Percentiles rank a stretch among this genome's conserved stretches.
phyloP scores from a whole-genome alignment of 2,888 invertebrate species.

The Melieria omissa region DNA sequence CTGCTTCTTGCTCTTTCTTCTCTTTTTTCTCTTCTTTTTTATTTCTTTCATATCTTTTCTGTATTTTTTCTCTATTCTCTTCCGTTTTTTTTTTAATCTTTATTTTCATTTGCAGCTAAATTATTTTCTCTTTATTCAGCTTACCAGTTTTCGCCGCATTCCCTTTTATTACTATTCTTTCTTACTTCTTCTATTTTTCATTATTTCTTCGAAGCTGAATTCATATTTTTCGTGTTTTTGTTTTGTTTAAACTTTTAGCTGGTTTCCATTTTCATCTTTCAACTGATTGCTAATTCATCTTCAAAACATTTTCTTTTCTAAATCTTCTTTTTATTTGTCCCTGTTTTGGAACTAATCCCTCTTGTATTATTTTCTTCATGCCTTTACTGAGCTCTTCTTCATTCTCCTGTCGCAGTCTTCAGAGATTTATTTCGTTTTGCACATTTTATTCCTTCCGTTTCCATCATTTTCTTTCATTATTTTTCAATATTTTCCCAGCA shows the following conservation, averaged over 20 bases:
- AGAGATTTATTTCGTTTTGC: neutral
- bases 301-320: too few relatives aligned
- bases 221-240: too few relatives aligned
- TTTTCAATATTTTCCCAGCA: neutral
- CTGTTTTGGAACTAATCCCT: neutral
- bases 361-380: neutral
- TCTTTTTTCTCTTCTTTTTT: conserved; percentile 3
- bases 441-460: neutral
- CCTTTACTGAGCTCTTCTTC: neutral
- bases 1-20: neutral
- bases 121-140: neutral
- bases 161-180: too few relatives aligned
- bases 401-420: too few relatives aligned
- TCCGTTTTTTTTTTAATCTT: neutral
- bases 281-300: too few relatives aligned
- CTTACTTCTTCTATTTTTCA: too few relatives aligned
- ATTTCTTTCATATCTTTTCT: conserved; percentile 19
- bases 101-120: neutral
- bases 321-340: neutral
- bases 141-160: neutral
- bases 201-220: too few relatives aligned
- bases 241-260: too few relatives aligned
- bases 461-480: neutral
- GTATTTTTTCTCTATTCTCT: neutral
- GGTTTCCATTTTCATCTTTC: too few relatives aligned